Base-by-base conservation (phyloP, 2,113 vertebrate genomes). In the Oreocharis arfaki region DNA sequence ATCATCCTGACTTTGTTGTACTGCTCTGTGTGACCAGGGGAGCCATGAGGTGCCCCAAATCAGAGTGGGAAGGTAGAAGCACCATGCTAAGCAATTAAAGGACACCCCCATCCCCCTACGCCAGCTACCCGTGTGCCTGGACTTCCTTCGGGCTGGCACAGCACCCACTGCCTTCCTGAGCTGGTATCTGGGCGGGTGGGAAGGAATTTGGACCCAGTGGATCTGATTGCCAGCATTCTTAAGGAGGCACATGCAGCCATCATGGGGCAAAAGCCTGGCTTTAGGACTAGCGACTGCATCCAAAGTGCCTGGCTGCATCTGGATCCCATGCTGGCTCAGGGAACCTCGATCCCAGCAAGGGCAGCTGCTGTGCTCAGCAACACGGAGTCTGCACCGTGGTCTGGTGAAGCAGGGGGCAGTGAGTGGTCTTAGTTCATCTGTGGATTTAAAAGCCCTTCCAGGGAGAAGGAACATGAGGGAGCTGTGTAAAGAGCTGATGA, bases 141-240 rank as follows among this genome's bases (percentile, higher is more conserved):
- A 39, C 49, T 82, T 41, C 47, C 67, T 89, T 57, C 0, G 0
- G 30, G 39, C 33, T 91, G 84, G 84, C 73, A 65, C 59, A 74
- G 80, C 84, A 80, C 37, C 21, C 65, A 14, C 59, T 76, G 37
- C 75, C 71, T 94, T 52, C 22, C 6, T 42, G 64, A 80, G 42
- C 84, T 59, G 81, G 68, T 53, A 61, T 84, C 82, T 74, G 64
- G 52, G 67, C 0, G 1, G 22, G 84, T 35, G 39, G 82, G 82
- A 68, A 88, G 92, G 88, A 95, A 90, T 95, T 95, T 92, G 82
- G 57, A 92, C 90, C 71, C 53, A 6, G 44, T 82, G 59, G 75
- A 46, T 69, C 28, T 19, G 46, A 82, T 19, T 44, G 70, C 61
- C 33, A 64, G 75, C 1, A 42, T 46, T 28, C 24, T 89, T 91